phyloP scores from a whole-genome alignment of 2,797 vertebrate species.

The Jordanella pulchra region DNA sequence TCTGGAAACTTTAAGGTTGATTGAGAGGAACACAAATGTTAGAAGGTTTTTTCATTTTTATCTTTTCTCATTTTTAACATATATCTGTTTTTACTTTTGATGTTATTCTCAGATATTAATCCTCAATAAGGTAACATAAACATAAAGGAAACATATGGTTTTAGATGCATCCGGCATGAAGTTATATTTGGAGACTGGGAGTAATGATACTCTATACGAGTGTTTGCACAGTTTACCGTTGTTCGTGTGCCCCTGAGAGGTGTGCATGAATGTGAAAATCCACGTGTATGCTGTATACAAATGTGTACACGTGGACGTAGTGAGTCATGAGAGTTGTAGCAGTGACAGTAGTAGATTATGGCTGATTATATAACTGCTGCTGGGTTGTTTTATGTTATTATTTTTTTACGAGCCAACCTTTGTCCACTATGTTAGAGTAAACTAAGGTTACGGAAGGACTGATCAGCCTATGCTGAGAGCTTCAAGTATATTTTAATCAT shows the following conservation, averaged over 20 bases:
- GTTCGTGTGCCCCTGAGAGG: constrained; percentile 48
- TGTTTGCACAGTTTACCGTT: constrained; percentile 34
- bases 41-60: neutral
- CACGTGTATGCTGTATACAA: constrained; percentile 42
- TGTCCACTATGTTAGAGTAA: constrained; percentile 40
- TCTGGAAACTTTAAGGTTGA: neutral
- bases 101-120: neutral
- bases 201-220: neutral
- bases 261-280: constrained; percentile 39
- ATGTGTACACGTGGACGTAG: constrained; percentile 27
- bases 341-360: constrained; percentile 49
- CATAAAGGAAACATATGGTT: neutral
- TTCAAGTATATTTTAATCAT: constrained; percentile 42
- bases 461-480: constrained; percentile 50
- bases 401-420: constrained; percentile 35
- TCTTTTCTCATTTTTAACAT: neutral
- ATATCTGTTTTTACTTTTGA: neutral
- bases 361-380: constrained; percentile 61
- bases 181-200: neutral
- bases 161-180: neutral
- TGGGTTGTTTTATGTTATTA: constrained; percentile 38
- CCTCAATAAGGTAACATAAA: neutral
- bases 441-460: constrained; percentile 21
- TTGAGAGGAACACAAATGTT: neutral
- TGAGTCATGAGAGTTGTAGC: constrained; percentile 21